Evolutionary conservation across 1,140 invertebrate species (phyloP).

Genomic region (Leguminivora glycinivorella): DNA sequence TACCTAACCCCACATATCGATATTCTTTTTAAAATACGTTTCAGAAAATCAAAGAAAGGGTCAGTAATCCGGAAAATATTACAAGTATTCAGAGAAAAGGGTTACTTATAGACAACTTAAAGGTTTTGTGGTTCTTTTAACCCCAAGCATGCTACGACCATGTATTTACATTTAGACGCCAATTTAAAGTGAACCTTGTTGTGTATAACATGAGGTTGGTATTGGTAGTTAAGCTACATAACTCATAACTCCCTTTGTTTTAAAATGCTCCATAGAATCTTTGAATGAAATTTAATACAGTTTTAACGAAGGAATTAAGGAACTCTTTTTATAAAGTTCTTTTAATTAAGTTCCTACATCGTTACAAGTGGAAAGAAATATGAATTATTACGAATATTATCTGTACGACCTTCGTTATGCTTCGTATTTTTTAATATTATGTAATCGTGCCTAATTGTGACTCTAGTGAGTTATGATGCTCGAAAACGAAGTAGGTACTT

Average conservation of each 20-base stretch:
- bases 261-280: background rate
- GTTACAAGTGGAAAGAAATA: background rate
- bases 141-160: background rate
- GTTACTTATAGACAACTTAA: conserved; percentile 32
- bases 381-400: too few species aligned
- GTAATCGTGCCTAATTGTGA: too few species aligned
- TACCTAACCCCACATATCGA: too few species aligned
- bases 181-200: background rate
- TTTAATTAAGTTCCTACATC: background rate
- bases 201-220: background rate
- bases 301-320: conserved; percentile 50
- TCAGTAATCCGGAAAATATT: conserved; percentile 53
- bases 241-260: background rate
- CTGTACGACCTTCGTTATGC: too few species aligned
- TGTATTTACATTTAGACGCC: background rate
- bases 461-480: too few species aligned
- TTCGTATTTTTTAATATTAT: too few species aligned
- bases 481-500: too few species aligned
- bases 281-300: conserved; percentile 41
- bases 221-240: background rate
- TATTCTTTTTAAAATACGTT: background rate
- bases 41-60: background rate
- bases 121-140: conserved; percentile 19
- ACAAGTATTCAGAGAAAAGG: conserved; percentile 39
- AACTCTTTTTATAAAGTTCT: conserved; percentile 8